Base-by-base conservation (phyloP, 2,888 invertebrate species). In the Acleris literana region DNA sequence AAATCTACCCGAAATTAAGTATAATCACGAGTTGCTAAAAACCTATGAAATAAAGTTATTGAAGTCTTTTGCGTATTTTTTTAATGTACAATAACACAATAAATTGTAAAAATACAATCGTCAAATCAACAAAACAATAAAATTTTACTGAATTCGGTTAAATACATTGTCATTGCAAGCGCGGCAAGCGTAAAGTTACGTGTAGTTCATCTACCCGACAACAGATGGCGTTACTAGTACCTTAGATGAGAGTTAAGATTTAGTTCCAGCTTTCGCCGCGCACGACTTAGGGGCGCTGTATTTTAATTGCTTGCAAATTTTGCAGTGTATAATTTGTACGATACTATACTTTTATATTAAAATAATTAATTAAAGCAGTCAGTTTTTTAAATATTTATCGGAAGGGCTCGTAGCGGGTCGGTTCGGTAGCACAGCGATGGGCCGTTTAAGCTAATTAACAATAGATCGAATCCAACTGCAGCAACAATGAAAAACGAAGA, bases 401-500 rank as follows among this genome's bases (percentile, higher is more conserved):
- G 22, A 29, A 63, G 54, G 65, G 63, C 59, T 68, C 64, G 69
- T 69, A 70, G 73, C 74, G 77, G 81, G 76, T 78, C 79, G 77
- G 81, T 78, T 80, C 78, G 77, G 78, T 77, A 77, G 84, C 82
- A 80, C 80, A 84, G 87, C 83, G 83, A 87, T 86, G 88, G 88
- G 82, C 87, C 90, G 90, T 87, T 91, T 88, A 86, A 91, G 87
- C 90, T 92, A 91, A 92, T 92, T 91, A 91, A 92, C 92, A 92
- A 92, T 91, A 92, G 91, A 91, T 89, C 87, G 87, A 87, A 86
- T 86, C 85, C 85, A 85, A 87, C 84, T 88, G 88, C 86, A 86
- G 84, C 85, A 89, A 91, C 92, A 92, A 92, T 92, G 92, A 90
- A 92, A 91, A 90, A 91, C 90, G 91, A 92, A 92, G 91, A 91